Base-by-base conservation (phyloP, 2,888 invertebrate genomes). In the Ariolimax columbianus region DNA sequence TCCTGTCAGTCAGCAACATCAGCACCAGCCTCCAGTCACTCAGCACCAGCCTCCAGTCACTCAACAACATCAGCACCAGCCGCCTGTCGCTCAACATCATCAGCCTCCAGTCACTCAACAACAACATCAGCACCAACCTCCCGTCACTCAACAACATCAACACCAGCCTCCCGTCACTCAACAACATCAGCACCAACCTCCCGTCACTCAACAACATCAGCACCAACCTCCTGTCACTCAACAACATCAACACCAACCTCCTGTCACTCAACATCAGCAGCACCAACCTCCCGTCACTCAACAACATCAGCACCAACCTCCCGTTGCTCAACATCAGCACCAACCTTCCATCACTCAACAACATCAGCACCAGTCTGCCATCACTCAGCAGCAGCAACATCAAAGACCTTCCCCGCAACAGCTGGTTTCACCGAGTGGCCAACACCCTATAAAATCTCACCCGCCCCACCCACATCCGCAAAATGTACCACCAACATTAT, bases 371-470 rank as follows among this genome's bases (percentile, higher is more conserved):
- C 59, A 73, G 26, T 43, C 43, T 47, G 23, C 38, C 26, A 6
- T 72, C 3, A 40, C 72, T 40, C 72, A 72, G n/a, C 55, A 55
- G 17, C 51, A 68, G 33, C 68, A 59, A 19, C 68, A 68, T 40
- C 47, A 38, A n/a, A 78, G 82, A 75, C 75, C 63, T 33, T 55
- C 83, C 73, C 55, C 36, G 43, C 77, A 82, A n/a, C 77, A 77
- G 43, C 26, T 77, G 66, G 66, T 51, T 33, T 40, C 68, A 19
- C 47, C 66, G 17, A 40, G 40, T 23, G 36, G 17, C 38, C 84
- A 78, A 19, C 36, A 59, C 70, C 73, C 79, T 14, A 38, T 38
- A 30, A 66, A 72, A 55, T 26, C 70, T 36, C 84, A 66, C 59
- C 73, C 73, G 26, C 70, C 55, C 17, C 77, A 43, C 23, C 70